A percentile compares a stretch with the other conserved stretches of the same genome.
Evolutionary conservation across 53 echinoderm and acorn worm species (phyloP).

Genomic region (Hippasteria phrygiana): DNA sequence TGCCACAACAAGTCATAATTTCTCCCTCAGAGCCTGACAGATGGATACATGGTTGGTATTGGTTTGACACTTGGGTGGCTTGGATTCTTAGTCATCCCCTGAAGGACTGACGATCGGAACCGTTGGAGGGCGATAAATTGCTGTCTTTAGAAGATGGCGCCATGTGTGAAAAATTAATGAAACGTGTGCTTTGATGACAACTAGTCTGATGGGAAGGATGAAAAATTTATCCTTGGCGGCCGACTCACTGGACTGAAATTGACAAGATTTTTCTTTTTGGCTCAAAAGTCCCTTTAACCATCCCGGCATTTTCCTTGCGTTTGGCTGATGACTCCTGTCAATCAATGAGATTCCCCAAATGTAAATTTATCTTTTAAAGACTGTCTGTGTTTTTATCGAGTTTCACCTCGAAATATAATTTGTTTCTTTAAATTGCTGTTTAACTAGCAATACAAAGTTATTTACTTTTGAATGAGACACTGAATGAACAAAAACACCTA

Average conservation of each 20-base stretch:
- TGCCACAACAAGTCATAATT: neutral
- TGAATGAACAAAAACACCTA: too few species aligned
- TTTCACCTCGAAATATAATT: too few species aligned
- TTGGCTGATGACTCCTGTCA: too few species aligned
- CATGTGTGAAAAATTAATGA: conserved; percentile 6
- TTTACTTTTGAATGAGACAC: too few species aligned
- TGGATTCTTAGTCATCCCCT: conserved; percentile 36
- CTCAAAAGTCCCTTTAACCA: too few species aligned
- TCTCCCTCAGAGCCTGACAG: neutral
- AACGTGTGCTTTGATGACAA: neutral
- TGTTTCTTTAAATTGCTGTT: too few species aligned
- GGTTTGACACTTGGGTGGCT: neutral
- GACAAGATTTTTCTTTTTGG: too few species aligned
- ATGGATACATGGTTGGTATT: neutral
- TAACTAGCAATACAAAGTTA: too few species aligned
- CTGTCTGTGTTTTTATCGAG: too few species aligned
- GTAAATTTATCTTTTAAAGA: too few species aligned
- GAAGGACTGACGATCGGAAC: neutral
- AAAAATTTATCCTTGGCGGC: neutral
- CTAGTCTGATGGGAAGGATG: neutral
- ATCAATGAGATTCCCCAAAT: too few species aligned
- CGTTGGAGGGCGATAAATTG: neutral
- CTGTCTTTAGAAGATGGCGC: neutral
- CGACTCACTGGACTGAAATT: neutral
- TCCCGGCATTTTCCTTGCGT: too few species aligned